These are phyloP conservation scores for Bergia puertoricense DNA, from an alignment of 92 coral and sea anemone species.

Conservation along the genomic window DNA sequence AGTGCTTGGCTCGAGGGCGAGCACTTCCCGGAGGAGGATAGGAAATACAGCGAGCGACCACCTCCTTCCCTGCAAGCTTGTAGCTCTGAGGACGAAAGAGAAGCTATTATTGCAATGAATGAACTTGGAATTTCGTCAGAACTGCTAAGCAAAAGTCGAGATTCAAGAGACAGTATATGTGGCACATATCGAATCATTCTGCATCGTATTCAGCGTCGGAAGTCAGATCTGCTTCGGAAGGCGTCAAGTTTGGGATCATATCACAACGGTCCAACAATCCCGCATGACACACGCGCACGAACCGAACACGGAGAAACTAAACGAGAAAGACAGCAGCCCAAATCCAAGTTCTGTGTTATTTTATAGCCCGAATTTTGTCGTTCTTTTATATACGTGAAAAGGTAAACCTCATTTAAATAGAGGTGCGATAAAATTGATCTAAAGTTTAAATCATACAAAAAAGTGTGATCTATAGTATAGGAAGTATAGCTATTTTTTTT, in stretches of 20 bases:
- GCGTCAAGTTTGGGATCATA: constrained; percentile 66
- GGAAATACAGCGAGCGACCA: constrained; percentile 70
- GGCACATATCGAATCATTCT: constrained; percentile 92
- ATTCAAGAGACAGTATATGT: constrained; percentile 81
- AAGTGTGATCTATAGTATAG: constrained; percentile 1
- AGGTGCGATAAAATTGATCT: not conserved
- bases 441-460: not conserved
- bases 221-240: constrained; percentile 67
- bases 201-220: constrained; percentile 84
- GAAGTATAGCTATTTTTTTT: not conserved
- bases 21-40: constrained; percentile 79
- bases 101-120: constrained; percentile 63
- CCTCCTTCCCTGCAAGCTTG: constrained; percentile 48
- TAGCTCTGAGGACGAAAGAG: constrained; percentile 82
- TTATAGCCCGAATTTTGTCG: constrained; percentile 42
- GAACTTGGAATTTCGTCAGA: constrained; percentile 88
- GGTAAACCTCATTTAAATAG: not conserved
- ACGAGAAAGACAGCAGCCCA: constrained; percentile 58
- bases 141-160: constrained; percentile 61
- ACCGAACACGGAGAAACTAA: constrained; percentile 18
- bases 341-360: constrained; percentile 90
- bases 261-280: constrained; percentile 55
- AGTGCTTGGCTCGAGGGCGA: constrained; percentile 90
- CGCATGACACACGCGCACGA: constrained; percentile 47
- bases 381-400: not conserved